Evolutionary conservation across 2,797 vertebrate genomes (phyloP).

Genomic region (Acanthurus lineatus): DNA sequence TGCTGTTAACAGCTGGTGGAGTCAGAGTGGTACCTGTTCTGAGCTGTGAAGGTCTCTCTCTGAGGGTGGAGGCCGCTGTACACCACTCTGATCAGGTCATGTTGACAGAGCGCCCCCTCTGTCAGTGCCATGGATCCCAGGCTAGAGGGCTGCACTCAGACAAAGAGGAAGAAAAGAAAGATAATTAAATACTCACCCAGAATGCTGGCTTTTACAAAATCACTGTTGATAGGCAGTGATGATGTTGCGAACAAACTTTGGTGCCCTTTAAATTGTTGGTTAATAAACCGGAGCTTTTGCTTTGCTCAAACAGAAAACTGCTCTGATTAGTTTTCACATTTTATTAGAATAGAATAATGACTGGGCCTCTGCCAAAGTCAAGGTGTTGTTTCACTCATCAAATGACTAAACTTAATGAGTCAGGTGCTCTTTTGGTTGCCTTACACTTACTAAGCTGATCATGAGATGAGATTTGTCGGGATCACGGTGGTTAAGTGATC

Average conservation of each 20-base stretch:
- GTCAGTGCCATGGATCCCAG: conserved; percentile 98
- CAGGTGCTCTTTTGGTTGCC: neutral
- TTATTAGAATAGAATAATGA: conserved; percentile 3
- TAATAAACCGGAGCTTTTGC: conserved; percentile 2
- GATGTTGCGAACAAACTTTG: neutral
- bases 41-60: conserved; percentile 98
- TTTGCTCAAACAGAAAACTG: conserved; percentile 2
- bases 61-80: conserved; percentile 98
- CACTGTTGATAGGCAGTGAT: neutral
- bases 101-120: conserved; percentile 96
- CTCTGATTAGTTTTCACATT: conserved; percentile 15
- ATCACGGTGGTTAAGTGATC: neutral
- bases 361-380: conserved; percentile 7
- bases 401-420: neutral
- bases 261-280: conserved; percentile 7
- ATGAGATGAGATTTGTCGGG: neutral
- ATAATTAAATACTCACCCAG: too few relatives aligned
- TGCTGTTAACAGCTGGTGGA: conserved; percentile 17
- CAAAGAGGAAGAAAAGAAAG: neutral
- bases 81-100: conserved; percentile 96
- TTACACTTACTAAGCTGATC: neutral
- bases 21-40: conserved; percentile 90
- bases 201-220: too few relatives aligned
- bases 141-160: conserved; percentile 90
- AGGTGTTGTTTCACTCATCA: neutral